Base-by-base conservation (phyloP, 2,888 invertebrate genomes). In the Aelia acuminata region DNA sequence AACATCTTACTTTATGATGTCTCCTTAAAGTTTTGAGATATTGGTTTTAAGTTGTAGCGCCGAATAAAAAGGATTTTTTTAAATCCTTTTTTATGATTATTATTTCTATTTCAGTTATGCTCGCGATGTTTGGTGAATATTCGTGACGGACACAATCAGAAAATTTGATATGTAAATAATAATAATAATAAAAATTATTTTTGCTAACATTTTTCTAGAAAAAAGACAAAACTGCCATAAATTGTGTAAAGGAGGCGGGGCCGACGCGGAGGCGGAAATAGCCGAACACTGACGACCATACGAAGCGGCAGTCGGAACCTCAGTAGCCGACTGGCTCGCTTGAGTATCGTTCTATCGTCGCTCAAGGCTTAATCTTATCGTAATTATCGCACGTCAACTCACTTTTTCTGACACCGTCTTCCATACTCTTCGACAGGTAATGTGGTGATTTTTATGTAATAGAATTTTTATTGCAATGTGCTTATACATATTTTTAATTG, bases 351-450 rank as follows among this genome's bases (percentile, higher is more conserved):
- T 47, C 22, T 80, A 0, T 3, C 2, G n/a, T 80, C 3, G n/a
- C 3, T 31, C 15, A 3, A 43, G 43, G 22, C 15, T n/a, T n/a
- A 22, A 35, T 10, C 7, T 43, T 80, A 43, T 80, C 80, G 80
- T 80, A 80, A n/a, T 80, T 80, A n/a, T 80, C 80, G 80, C 43
- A 80, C 43, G 80, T 1, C 80, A 80, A 22, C 80, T 43, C 39
- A 80, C 22, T 47, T 80, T 80, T 80, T 43, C 43, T 1, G 15
- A 39, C 2, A 80, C n/a, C 80, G 43, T 80, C 80, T 80, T 80
- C 80, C 80, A n/a, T 43, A 80, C 22, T 80, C 80, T 80, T 80
- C 80, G 80, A 80, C 39, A 80, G 80, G 80, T 80, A 80, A 22
- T 80, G 80, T 47, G 47, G 13, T 47, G 5, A 0, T 43, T 11